Conservation (phyloP, 1,140 invertebrate genomes). For the Rhagoletis pomonella region DNA sequence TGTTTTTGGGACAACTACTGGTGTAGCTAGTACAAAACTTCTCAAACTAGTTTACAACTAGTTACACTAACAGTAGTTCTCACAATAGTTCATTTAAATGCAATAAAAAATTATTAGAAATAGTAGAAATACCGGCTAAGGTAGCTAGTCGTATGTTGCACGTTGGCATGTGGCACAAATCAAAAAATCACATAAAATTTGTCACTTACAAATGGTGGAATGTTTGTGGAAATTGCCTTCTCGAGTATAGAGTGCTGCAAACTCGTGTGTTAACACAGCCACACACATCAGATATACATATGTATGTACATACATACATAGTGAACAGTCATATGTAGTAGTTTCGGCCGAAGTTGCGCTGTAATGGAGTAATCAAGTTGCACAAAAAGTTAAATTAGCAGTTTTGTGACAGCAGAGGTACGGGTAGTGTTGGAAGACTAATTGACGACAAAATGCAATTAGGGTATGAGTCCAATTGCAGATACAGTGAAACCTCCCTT, state of each 20-base stretch:
- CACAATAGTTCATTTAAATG: neutral
- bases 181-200: slow-evolving; percentile 42
- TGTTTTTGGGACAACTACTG: neutral
- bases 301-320: neutral
- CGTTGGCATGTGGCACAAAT: slow-evolving; percentile 12
- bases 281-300: neutral
- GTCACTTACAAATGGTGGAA: slow-evolving; percentile 27
- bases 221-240: slow-evolving; percentile 41
- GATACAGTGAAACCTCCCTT: no score
- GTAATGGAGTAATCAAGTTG: slow-evolving; percentile 12
- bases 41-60: neutral
- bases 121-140: neutral
- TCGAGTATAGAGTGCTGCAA: neutral
- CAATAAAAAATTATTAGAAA: neutral
- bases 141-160: neutral
- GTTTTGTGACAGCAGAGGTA: neutral
- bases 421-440: neutral
- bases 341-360: neutral
- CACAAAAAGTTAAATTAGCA: slow-evolving; percentile 47
- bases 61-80: neutral
- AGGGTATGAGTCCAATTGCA: no score
- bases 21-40: neutral
- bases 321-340: neutral
- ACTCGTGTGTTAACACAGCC: neutral
- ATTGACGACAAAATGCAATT: slow-evolving; percentile 35